These are phyloP conservation scores for Puma concolor DNA, from an alignment of 2,113 vertebrate species.

Conservation along the genomic window DNA sequence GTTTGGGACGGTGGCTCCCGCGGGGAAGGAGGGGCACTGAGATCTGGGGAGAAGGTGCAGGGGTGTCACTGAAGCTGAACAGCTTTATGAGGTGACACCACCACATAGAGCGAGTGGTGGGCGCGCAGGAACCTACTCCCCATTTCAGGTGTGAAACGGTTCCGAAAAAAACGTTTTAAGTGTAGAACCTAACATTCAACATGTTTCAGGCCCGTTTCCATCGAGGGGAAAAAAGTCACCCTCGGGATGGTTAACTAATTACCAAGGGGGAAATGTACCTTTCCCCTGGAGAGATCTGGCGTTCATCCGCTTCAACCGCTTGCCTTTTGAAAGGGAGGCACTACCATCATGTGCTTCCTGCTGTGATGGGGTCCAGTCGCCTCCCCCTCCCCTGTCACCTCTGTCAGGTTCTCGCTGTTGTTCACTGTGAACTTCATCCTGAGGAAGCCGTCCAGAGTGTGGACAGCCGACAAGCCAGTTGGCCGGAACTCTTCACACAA, in stretches of 20 bases:
- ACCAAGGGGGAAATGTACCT: not conserved
- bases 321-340: not conserved
- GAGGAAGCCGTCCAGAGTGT: not conserved
- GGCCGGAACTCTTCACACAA: not conserved
- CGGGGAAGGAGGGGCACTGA: not conserved
- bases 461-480: too few relatives aligned
- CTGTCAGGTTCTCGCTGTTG: rapidly evolving
- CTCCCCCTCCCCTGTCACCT: not conserved
- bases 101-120: not conserved
- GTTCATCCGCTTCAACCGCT: rapidly evolving
- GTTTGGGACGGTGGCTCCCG: not conserved
- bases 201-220: not conserved
- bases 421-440: not conserved
- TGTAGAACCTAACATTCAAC: not conserved
- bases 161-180: not conserved
- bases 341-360: rapidly evolving
- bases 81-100: too few relatives aligned
- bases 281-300: not conserved
- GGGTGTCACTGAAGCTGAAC: not conserved
- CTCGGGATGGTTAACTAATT: too few relatives aligned
- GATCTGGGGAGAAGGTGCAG: not conserved
- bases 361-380: rapidly evolving
- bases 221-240: too few relatives aligned
- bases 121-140: not conserved
- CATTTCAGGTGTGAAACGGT: not conserved